These are phyloP conservation scores for Spodoptera exigua DNA, from an alignment of 2,888 invertebrate genomes.

Conservation along the genomic window DNA sequence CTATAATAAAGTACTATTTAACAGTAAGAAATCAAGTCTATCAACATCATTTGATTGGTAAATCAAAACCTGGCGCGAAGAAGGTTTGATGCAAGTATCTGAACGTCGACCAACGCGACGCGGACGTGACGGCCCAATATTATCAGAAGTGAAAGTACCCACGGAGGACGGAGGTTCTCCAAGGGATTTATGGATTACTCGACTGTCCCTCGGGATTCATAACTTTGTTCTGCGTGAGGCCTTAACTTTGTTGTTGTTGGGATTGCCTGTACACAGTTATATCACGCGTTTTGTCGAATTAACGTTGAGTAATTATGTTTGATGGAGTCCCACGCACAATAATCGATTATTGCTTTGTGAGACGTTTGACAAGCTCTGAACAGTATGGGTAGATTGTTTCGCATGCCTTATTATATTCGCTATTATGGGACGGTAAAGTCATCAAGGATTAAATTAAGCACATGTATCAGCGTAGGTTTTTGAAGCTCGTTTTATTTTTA, in stretches of 20 bases:
- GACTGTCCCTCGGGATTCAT: slow-evolving; percentile 75
- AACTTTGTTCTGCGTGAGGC: slow-evolving; percentile 70
- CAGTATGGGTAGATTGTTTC: no score
- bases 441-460: slow-evolving; percentile 8
- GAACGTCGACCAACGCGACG: slow-evolving; percentile 8
- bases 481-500: slow-evolving; percentile 17
- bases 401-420: no score
- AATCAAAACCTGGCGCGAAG: slow-evolving; percentile 36
- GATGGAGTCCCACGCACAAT: slow-evolving; percentile 5
- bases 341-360: no score
- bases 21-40: slow-evolving; percentile 5
- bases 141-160: slow-evolving; percentile 64
- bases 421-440: background rate
- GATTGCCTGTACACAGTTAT: slow-evolving; percentile 58
- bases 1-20: no score
- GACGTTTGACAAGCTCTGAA: no score
- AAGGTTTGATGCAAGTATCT: slow-evolving; percentile 36
- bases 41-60: slow-evolving; percentile 25
- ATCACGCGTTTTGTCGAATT: slow-evolving; percentile 46
- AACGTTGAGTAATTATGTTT: slow-evolving; percentile 39
- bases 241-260: slow-evolving; percentile 72
- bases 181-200: slow-evolving; percentile 80
- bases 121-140: slow-evolving; percentile 57
- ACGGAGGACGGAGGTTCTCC: slow-evolving; percentile 61
- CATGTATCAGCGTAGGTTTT: slow-evolving; percentile 9